A percentile compares a stretch with the other conserved stretches of the same genome.
phyloP scores from a whole-genome alignment of 2,888 invertebrate genomes.

The Gandaritis pyraliata region DNA sequence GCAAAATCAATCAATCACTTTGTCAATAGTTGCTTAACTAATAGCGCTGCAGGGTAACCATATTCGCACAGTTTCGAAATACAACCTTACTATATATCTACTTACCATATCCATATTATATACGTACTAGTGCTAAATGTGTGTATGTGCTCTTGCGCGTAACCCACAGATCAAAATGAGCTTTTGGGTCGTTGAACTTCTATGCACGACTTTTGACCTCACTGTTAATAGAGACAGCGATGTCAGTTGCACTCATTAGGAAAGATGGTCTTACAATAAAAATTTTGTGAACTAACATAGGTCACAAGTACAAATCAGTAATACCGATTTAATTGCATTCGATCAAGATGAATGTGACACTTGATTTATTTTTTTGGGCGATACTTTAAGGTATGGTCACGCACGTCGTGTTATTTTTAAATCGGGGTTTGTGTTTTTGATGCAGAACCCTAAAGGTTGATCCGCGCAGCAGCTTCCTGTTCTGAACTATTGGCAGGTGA shows the following conservation, averaged over 20 bases:
- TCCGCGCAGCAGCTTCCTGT: conserved; percentile 34
- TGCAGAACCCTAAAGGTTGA: conserved; percentile 35
- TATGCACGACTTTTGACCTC: conserved; percentile 35
- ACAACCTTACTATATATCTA: conserved; percentile 9
- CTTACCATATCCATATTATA: not conserved
- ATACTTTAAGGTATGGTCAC: too few relatives aligned
- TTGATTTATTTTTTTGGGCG: too few relatives aligned
- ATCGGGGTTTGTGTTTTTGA: conserved; percentile 1
- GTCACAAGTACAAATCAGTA: too few relatives aligned
- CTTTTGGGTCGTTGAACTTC: conserved; percentile 37
- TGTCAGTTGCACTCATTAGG: too few relatives aligned
- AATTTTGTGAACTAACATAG: too few relatives aligned
- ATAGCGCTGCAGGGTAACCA: conserved; percentile 18
- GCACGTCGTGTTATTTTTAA: not conserved
- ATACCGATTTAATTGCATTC: too few relatives aligned
- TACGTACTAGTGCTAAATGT: not conserved
- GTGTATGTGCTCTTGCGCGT: conserved; percentile 24
- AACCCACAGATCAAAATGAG: conserved; percentile 30
- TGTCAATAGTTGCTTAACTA: conserved; percentile 33
- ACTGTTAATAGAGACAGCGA: not conserved
- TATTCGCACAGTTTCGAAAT: conserved; percentile 27
- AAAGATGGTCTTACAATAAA: too few relatives aligned
- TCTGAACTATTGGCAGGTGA: conserved; percentile 37
- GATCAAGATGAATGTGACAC: too few relatives aligned
- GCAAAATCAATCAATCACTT: conserved; percentile 36